A percentile compares a stretch with the other conserved stretches of the same genome.
phyloP scores from a whole-genome alignment of 37 sponge, comb jelly and placozoan genomes.

The Lycopodina hypogea region DNA sequence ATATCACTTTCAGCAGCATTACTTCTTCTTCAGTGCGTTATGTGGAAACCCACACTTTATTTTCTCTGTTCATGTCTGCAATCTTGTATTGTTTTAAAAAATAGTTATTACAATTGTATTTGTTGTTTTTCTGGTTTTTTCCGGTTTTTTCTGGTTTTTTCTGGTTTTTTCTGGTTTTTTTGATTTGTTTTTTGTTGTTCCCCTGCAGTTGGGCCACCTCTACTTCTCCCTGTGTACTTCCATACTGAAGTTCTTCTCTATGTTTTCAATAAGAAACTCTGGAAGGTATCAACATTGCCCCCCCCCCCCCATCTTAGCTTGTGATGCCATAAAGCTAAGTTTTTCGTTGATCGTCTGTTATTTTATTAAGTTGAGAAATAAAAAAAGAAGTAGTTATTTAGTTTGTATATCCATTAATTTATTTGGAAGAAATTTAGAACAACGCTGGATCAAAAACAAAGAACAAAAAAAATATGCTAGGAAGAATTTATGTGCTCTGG shows the following conservation, averaged over 20 bases:
- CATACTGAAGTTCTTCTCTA: slow-evolving; percentile 71
- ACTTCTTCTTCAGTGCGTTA: slow-evolving; percentile 72
- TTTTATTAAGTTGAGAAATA: no score
- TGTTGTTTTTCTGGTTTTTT: background rate
- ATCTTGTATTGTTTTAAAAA: background rate
- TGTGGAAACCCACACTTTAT: background rate
- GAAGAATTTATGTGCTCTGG: no score
- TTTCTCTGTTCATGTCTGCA: background rate
- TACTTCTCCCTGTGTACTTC: slow-evolving; percentile 81
- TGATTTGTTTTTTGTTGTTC: background rate
- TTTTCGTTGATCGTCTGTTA: no score
- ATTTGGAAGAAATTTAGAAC: no score
- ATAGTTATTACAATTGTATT: background rate
- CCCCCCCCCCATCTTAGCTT: no score
- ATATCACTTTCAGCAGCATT: slow-evolving; percentile 73
- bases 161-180: background rate
- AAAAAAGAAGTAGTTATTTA: no score
- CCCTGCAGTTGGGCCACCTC: slow-evolving; percentile 65
- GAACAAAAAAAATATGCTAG: no score
- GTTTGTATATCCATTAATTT: no score
- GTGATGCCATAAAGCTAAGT: no score
- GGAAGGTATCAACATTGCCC: slow-evolving; percentile 37
- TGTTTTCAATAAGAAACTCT: slow-evolving; percentile 29
- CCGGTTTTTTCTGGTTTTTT: background rate
- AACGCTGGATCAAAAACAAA: no score